Conservation (phyloP, 2,888 invertebrate genomes). For the Eupithecia pulchellata region DNA sequence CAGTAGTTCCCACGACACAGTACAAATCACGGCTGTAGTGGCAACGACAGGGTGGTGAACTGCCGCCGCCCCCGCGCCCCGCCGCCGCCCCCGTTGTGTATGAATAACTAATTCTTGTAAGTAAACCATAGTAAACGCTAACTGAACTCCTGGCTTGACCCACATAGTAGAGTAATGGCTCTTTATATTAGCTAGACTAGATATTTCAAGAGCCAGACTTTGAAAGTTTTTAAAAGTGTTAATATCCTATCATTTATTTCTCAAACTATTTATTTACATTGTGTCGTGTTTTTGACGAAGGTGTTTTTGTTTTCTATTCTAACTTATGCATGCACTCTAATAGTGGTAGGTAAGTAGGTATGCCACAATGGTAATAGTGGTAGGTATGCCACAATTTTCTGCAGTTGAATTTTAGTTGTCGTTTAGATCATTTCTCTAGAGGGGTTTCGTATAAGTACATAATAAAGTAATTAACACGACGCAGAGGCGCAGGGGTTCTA, state of each 20-base stretch:
- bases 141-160: conserved; percentile 42
- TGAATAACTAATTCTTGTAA: conserved; percentile 42
- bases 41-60: conserved; percentile 20
- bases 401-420: neutral
- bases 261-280: no score
- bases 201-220: no score
- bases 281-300: neutral
- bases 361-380: no score
- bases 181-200: no score
- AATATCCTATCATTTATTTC: no score
- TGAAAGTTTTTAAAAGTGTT: no score
- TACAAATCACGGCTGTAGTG: conserved; percentile 33
- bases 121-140: conserved; percentile 17
- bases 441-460: neutral
- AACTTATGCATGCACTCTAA: no score
- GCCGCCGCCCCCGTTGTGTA: no score
- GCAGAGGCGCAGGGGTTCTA: no score
- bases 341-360: neutral
- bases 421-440: neutral
- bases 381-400: neutral
- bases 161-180: conserved; percentile 30
- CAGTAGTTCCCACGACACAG: neutral
- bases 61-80: conserved; percentile 10
- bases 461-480: no score
- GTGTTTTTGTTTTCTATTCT: neutral